These are phyloP conservation scores for Biston betularia DNA, from an alignment of 2,888 invertebrate genomes.

Conservation along the genomic window DNA sequence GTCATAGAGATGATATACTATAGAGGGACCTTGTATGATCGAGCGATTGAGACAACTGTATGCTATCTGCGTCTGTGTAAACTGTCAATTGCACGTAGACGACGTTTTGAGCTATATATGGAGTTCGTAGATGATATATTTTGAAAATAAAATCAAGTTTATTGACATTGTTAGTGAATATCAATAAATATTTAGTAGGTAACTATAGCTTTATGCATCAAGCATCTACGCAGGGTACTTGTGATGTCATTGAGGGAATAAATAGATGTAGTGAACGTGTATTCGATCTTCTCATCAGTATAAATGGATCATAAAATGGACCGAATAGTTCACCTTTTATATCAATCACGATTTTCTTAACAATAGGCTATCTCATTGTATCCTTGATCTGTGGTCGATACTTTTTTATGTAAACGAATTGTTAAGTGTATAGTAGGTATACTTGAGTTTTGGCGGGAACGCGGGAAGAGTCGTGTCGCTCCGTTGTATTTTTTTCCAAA, in stretches of 20 bases:
- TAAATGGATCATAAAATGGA: not conserved
- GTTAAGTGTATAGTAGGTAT: too few relatives aligned
- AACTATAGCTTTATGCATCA: not conserved
- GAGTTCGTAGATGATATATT: conserved; percentile 1
- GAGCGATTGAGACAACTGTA: too few relatives aligned
- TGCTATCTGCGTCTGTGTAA: too few relatives aligned
- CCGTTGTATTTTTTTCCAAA: too few relatives aligned
- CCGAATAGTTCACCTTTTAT: not conserved
- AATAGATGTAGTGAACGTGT: not conserved
- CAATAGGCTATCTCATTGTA: not conserved
- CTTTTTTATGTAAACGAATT: too few relatives aligned
- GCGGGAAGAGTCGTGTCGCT: too few relatives aligned
- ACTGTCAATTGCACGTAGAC: too few relatives aligned
- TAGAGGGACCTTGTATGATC: too few relatives aligned
- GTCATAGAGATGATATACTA: too few relatives aligned
- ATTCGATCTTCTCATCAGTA: not conserved
- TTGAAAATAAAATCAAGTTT: conserved; percentile 8
- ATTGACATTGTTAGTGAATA: conserved; percentile 13
- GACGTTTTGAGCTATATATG: too few relatives aligned
- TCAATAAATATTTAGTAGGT: not conserved
- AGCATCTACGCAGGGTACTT: not conserved
- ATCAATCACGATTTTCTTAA: not conserved
- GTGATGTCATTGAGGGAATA: not conserved
- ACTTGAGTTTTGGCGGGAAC: too few relatives aligned
- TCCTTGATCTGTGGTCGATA: not conserved